These are phyloP conservation scores for Apodemus agrarius DNA, from an alignment of 2,797 vertebrate species.

Conservation along the genomic window DNA sequence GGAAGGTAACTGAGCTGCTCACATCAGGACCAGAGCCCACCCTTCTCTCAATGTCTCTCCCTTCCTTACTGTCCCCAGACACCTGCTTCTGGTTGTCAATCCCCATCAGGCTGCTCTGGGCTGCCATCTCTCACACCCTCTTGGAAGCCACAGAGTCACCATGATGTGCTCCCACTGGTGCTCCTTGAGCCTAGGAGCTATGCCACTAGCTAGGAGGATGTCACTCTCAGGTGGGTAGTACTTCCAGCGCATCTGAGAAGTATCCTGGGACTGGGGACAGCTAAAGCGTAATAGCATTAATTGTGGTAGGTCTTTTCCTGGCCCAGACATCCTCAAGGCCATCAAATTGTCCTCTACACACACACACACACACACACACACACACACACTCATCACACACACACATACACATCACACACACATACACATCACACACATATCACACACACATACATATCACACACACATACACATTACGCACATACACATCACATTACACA, in stretches of 20 bases:
- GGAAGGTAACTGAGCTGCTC: neutral
- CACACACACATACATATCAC: neutral
- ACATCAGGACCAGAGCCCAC: fast-evolving
- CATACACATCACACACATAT: no score
- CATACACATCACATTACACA: no score
- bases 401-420: no score
- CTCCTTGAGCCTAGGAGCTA: no score
- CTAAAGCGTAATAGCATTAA: neutral
- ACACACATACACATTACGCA: no score
- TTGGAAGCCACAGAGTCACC: neutral
- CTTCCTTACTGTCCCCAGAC: neutral
- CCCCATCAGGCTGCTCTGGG: fast-evolving
- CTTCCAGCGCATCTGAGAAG: neutral
- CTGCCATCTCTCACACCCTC: neutral
- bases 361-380: neutral
- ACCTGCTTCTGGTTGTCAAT: neutral
- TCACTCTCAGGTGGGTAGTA: no score
- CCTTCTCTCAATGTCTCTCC: fast-evolving
- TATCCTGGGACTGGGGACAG: no score
- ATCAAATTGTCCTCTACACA: no score
- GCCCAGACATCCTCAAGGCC: no score
- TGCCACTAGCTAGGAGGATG: neutral
- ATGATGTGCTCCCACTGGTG: no score
- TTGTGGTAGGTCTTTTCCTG: no score
- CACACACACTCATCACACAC: neutral